A percentile compares a stretch with the other conserved stretches of the same genome.
phyloP scores from a whole-genome alignment of 2,888 invertebrate species.

The Polymixis lichenea region DNA sequence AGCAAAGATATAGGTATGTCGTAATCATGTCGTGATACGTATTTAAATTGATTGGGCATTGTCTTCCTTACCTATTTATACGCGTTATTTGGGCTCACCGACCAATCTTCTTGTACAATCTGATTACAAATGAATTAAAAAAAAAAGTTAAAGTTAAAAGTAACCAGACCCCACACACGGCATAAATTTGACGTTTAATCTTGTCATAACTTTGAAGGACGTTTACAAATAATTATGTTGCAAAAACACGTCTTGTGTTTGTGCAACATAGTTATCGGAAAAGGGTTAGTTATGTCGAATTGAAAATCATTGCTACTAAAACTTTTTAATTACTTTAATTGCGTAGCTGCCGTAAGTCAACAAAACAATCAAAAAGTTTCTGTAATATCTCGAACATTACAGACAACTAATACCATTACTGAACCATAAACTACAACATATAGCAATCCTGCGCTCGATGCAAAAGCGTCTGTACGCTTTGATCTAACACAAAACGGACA shows the following conservation, averaged over 20 bases:
- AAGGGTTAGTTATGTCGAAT: background rate
- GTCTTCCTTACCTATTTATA: too few species aligned
- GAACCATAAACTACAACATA: conserved; percentile 56
- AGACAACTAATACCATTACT: conserved; percentile 24
- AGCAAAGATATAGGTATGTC: background rate
- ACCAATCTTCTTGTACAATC: too few species aligned
- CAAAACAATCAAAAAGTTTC: background rate
- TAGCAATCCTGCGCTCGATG: conserved; percentile 30
- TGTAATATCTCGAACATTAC: background rate
- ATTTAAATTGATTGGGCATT: background rate
- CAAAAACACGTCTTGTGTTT: too few species aligned
- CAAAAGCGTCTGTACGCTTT: conserved; percentile 69
- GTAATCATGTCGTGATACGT: background rate
- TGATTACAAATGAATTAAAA: too few species aligned
- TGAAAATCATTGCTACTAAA: background rate
- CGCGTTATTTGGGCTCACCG: too few species aligned
- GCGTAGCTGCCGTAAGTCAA: background rate
- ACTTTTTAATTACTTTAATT: too few species aligned
- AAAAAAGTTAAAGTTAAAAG: too few species aligned
- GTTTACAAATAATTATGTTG: too few species aligned
- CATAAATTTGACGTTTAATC: background rate
- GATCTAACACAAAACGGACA: conserved; percentile 78
- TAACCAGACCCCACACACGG: too few species aligned
- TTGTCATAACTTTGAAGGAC: background rate
- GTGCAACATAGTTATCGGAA: background rate